Conservation (phyloP, 2,888 invertebrate species). For the Aphrophora alni region DNA sequence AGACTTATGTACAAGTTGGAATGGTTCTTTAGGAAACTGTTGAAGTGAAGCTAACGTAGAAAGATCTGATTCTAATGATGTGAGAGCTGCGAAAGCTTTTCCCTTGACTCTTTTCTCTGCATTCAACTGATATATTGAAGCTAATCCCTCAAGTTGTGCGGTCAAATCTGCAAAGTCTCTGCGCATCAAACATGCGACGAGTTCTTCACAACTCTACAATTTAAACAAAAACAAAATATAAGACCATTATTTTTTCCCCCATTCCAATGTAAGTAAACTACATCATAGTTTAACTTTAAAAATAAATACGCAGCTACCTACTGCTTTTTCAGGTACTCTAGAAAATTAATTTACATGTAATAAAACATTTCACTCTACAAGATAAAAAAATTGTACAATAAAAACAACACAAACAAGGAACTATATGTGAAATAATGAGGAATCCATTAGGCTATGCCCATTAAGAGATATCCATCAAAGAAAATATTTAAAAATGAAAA, state of each 20-base stretch:
- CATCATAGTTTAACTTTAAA: too few species aligned
- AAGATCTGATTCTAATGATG: slow-evolving; percentile 90
- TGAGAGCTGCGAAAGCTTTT: slow-evolving; percentile 91
- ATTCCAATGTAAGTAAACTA: too few species aligned
- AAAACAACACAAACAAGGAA: too few species aligned
- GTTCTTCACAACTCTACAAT: slow-evolving; percentile 86
- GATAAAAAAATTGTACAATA: too few species aligned
- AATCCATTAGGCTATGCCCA: too few species aligned
- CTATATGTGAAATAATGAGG: too few species aligned
- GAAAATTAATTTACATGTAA: too few species aligned
- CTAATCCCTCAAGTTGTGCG: slow-evolving; percentile 87
- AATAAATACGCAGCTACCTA: too few species aligned
- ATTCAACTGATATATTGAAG: slow-evolving; percentile 91
- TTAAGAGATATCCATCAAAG: too few species aligned
- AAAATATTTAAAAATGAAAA: too few species aligned
- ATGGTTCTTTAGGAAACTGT: slow-evolving; percentile 73
- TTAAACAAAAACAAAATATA: slow-evolving; percentile 49
- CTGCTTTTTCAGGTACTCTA: too few species aligned
- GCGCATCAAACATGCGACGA: slow-evolving; percentile 80
- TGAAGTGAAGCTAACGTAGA: slow-evolving; percentile 80
- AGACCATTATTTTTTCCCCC: not conserved
- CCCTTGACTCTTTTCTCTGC: slow-evolving; percentile 94
- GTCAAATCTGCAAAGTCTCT: slow-evolving; percentile 94
- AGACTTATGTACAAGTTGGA: slow-evolving; percentile 79
- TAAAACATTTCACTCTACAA: too few species aligned